Conservation (phyloP, 2,797 vertebrate species). For the Enteromius viviparus region DNA sequence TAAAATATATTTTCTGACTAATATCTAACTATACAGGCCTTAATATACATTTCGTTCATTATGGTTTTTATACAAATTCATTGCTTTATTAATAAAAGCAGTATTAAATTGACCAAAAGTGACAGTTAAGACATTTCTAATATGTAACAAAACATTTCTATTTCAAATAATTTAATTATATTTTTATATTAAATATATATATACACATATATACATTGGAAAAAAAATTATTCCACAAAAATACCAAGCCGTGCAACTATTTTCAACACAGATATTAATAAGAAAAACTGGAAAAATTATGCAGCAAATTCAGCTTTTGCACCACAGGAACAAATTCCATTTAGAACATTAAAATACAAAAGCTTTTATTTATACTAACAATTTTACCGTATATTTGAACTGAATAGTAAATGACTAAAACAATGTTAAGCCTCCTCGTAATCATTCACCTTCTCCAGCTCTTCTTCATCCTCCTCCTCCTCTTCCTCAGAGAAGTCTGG, state of each 20-base stretch:
- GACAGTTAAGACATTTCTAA: not conserved
- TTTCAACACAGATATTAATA: not conserved
- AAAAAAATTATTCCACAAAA: not conserved
- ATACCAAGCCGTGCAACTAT: not conserved
- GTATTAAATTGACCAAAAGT: not conserved
- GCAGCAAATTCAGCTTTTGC: not conserved
- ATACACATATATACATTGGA: too few species aligned
- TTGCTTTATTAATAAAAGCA: not conserved
- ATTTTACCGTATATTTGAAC: not conserved
- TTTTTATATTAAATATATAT: too few species aligned
- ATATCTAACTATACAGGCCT: not conserved
- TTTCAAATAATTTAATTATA: too few species aligned
- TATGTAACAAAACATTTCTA: not conserved
- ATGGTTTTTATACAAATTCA: not conserved
- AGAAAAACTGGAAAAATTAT: not conserved
- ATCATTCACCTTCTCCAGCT: slow-evolving; percentile 88
- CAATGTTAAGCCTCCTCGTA: too few species aligned
- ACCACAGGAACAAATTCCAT: not conserved
- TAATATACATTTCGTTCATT: not conserved
- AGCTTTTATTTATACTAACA: not conserved
- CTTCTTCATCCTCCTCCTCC: slow-evolving; percentile 95
- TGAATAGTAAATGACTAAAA: too few species aligned
- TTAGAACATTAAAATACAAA: not conserved
- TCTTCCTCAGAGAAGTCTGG: slow-evolving; percentile 97
- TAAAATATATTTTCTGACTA: not conserved